These are phyloP conservation scores for Caligus rogercresseyi DNA, from an alignment of 1,140 invertebrate species.

Conservation along the genomic window DNA sequence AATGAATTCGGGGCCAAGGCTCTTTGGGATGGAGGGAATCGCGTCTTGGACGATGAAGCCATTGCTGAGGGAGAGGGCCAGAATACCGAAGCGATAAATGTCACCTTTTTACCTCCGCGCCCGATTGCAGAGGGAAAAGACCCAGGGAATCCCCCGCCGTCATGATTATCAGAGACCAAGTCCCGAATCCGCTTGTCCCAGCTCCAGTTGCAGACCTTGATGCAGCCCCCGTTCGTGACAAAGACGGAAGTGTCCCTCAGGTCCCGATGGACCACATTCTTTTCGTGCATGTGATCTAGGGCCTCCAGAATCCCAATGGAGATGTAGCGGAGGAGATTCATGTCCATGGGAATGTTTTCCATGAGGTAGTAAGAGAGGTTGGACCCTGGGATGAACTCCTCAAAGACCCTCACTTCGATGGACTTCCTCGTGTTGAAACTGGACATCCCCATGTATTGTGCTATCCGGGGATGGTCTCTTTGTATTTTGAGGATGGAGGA, in stretches of 20 bases:
- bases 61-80: conserved; percentile 38
- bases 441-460: conserved; percentile 51
- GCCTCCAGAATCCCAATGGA: conserved; percentile 44
- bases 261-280: conserved; percentile 57
- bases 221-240: conserved; percentile 34
- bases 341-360: conserved; percentile 36
- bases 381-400: conserved; percentile 44
- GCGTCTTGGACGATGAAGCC: conserved; percentile 33
- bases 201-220: conserved; percentile 46
- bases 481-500: conserved; percentile 43
- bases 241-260: conserved; percentile 45
- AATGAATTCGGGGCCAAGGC: conserved; percentile 36
- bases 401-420: conserved; percentile 22
- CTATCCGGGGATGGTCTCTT: conserved; percentile 44
- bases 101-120: conserved; percentile 47
- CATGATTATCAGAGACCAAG: conserved; percentile 27
- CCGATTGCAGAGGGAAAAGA: conserved; percentile 35
- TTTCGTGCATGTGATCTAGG: conserved; percentile 49
- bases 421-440: conserved; percentile 36
- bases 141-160: conserved; percentile 25
- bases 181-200: conserved; percentile 44
- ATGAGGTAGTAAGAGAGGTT: conserved; percentile 35
- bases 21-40: conserved; percentile 34
- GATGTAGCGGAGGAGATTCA: conserved; percentile 42
- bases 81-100: conserved; percentile 45